Conservation (phyloP, 2,797 vertebrate species). For the Crax fasciolata region DNA sequence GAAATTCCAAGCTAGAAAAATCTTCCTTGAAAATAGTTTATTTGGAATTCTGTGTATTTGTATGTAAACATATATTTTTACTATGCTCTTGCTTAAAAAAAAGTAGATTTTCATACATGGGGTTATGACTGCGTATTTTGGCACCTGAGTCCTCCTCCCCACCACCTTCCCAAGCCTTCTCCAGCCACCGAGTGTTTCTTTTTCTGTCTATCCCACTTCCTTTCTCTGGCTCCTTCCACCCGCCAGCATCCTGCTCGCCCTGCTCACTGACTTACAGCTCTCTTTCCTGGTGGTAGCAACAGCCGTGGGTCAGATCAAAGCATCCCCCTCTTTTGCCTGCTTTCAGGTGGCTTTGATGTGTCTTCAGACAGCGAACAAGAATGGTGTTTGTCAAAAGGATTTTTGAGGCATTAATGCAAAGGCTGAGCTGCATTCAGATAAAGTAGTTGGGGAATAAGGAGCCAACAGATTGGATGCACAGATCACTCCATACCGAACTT, state of each 20-base stretch:
- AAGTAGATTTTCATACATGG: constrained; percentile 11
- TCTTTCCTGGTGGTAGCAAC: neutral
- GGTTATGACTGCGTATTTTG: constrained; percentile 50
- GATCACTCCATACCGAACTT: accelerated
- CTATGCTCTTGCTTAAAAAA: neutral
- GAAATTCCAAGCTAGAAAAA: constrained; percentile 19
- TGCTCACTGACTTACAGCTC: neutral
- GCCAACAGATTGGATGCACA: accelerated
- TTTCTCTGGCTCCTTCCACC: constrained; percentile 70
- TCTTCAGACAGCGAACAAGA: neutral
- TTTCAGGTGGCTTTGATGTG: neutral
- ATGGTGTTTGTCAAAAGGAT: neutral
- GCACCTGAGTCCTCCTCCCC: constrained; percentile 49
- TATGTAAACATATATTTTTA: constrained; percentile 13
- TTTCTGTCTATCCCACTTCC: constrained; percentile 78
- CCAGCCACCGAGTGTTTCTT: constrained; percentile 66
- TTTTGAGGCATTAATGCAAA: neutral
- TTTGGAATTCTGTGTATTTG: constrained; percentile 21
- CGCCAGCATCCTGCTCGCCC: constrained; percentile 31
- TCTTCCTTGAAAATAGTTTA: neutral
- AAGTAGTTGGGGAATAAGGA: neutral
- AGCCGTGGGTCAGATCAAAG: neutral
- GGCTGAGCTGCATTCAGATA: neutral
- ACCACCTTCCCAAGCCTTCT: constrained; percentile 9
- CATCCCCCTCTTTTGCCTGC: neutral